Evolutionary conservation across 2,888 invertebrate genomes (phyloP), one percentile per base, ranked within the genome.

Genomic region (Bembecia ichneumoniformis): DNA sequence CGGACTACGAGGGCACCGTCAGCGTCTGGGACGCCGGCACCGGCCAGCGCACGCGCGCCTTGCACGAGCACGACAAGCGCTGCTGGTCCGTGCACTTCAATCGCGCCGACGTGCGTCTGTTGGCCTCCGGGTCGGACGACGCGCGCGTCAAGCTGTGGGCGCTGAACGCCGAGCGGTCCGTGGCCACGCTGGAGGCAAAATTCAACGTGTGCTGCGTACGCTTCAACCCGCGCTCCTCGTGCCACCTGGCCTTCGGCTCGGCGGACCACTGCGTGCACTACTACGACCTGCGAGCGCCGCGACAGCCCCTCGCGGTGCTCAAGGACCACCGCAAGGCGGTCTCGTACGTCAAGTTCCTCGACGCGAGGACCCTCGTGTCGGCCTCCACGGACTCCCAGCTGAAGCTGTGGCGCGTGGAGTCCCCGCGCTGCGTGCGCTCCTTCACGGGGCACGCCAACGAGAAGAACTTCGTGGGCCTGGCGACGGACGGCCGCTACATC

Each of bases 61-160:
- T 83, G 49, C 71, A 60, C 44, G 97, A 97, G 74, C 98, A 98
- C 81, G 96, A 97, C 79, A 97, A 97, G 74, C 89, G 97, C 45
- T 96, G 96, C 75, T 98, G 98, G 97, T 96, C 96, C 60, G 97
- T 98, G 36, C 96, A 97, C 83, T 98, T 97, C 81, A 97, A 96
- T 78, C 91, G 93, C 59, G 93, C 95, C 20, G 97, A 98, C 76
- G 95, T 96, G 11, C 90, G 95, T 17, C 82, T 97, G 43, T 91
- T 98, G 52, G 97, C 97, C 0, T 96, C 96, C 0, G 97, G 96
- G 0, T 96, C 96, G 0, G 97, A 97, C 78, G 97, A 97, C 83
- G 94, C 96, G 3, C 90, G 94, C 69, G 97, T 98, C 28, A 97
- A 97, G 77, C 88, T 98, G 48, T 98, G 97, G 94, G 93, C 96